Evolutionary conservation across 30 jellyfish, hydroid and myxozoan species (phyloP), one percentile per base, ranked within the genome.

Genomic region (Clytia hemisphaerica): DNA sequence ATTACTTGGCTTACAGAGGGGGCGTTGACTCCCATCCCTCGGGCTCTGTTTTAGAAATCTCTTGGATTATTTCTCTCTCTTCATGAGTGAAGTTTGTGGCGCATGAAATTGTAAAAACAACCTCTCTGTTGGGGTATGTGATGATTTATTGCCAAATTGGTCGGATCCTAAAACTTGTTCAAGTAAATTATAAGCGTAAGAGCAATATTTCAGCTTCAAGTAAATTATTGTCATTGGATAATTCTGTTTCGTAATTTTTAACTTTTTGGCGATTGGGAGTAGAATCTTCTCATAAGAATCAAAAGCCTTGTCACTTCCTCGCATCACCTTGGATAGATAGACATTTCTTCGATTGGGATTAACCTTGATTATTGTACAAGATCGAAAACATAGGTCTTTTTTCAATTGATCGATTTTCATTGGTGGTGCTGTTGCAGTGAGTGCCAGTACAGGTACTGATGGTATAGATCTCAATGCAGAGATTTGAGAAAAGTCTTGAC

Each of bases 371-470:
- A 2, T 16, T 21, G n/a, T 22, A 55, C 4, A 27, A n/a, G 67
- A 68, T n/a, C 22, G 36, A 16, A 21, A 30, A 6, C 15, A 26
- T 4, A 21, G 44, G n/a, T 15, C 40, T 2, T 65, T 44, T 65
- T 45, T 6, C n/a, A 65, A 37, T 3, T 65, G 32, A 2, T 2
- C 37, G 6, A 65, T 35, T 26, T 40, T 45, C 1, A 30, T 2
- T 35, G 78, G 71, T 18, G 78, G 78, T 32, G 78, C 78, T n/a
- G 78, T 65, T 32, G 78, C 78, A 9, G 78, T 65, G 32, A 65
- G 67, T 36, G 78, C 78, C 30, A 65, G 29, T 1, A 30, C 42
- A 16, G 72, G 78, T 2, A 29, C 42, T n/a, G 31, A 3, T 2
- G 78, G 78, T 36, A 32, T 24, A 18, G 78, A 3, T 5, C 42